A percentile compares a stretch with the other conserved stretches of the same genome.
Evolutionary conservation across 2,113 vertebrate species (phyloP).

Genomic region (Hiodon tergisus): DNA sequence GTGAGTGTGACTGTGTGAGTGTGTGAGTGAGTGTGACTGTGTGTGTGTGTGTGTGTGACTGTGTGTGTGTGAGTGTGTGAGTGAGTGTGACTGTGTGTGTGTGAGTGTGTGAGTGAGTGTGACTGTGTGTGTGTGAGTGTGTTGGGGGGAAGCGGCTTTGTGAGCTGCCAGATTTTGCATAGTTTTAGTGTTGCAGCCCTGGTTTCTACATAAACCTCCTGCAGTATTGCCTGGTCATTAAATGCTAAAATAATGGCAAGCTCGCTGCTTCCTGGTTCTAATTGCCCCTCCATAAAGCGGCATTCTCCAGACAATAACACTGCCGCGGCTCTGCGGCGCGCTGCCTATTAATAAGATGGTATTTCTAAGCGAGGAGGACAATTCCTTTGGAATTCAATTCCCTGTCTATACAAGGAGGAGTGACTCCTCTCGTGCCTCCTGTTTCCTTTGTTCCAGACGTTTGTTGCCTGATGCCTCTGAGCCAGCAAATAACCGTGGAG

Average conservation of each 20-base stretch:
- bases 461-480: conserved; percentile 39
- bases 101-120: conserved; percentile 33
- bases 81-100: not conserved
- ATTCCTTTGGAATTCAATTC: conserved; percentile 44
- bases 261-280: conserved; percentile 64
- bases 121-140: conserved; percentile 37
- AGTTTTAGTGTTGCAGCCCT: conserved; percentile 66
- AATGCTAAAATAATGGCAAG: conserved; percentile 72
- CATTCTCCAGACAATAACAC: conserved; percentile 64
- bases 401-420: conserved; percentile 29
- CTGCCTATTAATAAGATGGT: conserved; percentile 63
- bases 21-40: no score
- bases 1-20: no score
- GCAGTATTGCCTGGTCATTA: conserved; percentile 68
- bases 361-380: conserved; percentile 57
- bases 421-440: conserved; percentile 44
- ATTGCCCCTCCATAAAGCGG: conserved; percentile 66
- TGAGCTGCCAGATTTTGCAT: conserved; percentile 71
- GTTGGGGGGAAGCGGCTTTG: conserved; percentile 36
- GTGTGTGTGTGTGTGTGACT: no score
- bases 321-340: conserved; percentile 57
- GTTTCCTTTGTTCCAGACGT: conserved; percentile 40
- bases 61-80: no score
- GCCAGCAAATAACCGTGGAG: conserved; percentile 30
- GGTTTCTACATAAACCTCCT: conserved; percentile 63